Evolutionary conservation across 2,797 vertebrate genomes (phyloP), one percentile per base, ranked within the genome.

Genomic region (Manis crassicaudata): DNA sequence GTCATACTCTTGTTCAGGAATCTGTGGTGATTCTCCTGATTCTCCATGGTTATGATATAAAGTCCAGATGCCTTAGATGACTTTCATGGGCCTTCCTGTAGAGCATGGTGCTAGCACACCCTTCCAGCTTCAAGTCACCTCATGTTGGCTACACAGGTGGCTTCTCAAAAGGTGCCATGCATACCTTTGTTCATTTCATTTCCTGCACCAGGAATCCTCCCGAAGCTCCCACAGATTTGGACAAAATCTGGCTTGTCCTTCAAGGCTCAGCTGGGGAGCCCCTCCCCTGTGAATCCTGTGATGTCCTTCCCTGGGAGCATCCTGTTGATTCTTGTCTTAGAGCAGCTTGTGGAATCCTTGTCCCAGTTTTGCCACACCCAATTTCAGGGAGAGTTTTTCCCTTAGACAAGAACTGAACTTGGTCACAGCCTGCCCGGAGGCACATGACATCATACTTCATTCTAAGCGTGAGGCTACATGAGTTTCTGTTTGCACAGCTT

Each of bases 401-500:
- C 93, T 50, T 50, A 50, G 54, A 25, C 62, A 9, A 25, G 56
- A 65, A 23, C 10, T 52, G 10, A 52, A 11, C 63, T 21, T 29
- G 21, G 10, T 2, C 17, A 3, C 6, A 12, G 75, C n/a, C 37
- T 32, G 6, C 63, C 20, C 72, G 76, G 68, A 76, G 40, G 16
- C n/a, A 17, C 25, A 8, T 40, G 29, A 7, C 32, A 5, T 35
- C 50, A 0, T 7, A 4, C 29, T 83, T 27, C 4, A 1, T 56
- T 76, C 10, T 20, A 21, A 82, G 70, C 65, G 6, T 5, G 8
- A 60, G 6, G 29, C 50, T 52, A 11, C 21, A 2, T 3, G 27
- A 32, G 18, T 60, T 82, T 82, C 68, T 70, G 2, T 80, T 68
- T 35, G 46, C n/a, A 7, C 0, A 7, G 56, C 37, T 56, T 52